phyloP scores from a whole-genome alignment of 2,888 invertebrate species.

The Willowsia nigromaculata region DNA sequence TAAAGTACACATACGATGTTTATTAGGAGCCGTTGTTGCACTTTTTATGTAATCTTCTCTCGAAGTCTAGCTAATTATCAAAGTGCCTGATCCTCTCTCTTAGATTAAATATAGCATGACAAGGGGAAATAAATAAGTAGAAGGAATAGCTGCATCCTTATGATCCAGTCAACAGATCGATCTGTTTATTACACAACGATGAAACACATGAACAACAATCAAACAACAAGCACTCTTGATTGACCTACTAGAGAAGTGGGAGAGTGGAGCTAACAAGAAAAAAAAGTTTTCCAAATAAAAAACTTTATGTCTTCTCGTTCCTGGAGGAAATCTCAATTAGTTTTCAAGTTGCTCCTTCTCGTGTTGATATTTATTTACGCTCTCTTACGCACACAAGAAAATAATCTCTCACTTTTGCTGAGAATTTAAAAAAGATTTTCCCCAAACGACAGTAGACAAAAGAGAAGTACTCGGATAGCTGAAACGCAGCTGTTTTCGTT shows the following conservation, averaged over 20 bases:
- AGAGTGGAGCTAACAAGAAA: background rate
- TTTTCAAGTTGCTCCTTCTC: slow-evolving; percentile 20
- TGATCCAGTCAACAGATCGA: background rate
- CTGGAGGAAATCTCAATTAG: slow-evolving; percentile 39
- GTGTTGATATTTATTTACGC: slow-evolving; percentile 12
- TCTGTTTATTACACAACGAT: background rate
- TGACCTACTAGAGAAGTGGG: slow-evolving; percentile 20
- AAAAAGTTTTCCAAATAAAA: slow-evolving; percentile 16
- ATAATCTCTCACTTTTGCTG: background rate
- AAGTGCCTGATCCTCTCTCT: slow-evolving; percentile 24
- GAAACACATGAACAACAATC: slow-evolving; percentile 5
- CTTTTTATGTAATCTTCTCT: background rate
- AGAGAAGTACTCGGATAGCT: background rate
- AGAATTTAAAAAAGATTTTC: background rate
- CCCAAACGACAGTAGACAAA: background rate
- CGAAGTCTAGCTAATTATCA: slow-evolving; percentile 41
- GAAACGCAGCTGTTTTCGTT: background rate
- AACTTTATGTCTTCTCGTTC: background rate
- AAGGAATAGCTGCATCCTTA: background rate
- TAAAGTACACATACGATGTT: background rate
- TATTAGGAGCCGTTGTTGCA: background rate
- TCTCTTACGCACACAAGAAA: background rate
- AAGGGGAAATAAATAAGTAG: background rate
- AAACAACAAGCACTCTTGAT: slow-evolving; percentile 19
- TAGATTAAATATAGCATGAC: background rate